Percentiles rank a stretch among this genome's conserved stretches.
These are phyloP conservation scores for Urocyon cinereoargenteus DNA, from an alignment of 2,797 vertebrate species.

Conservation along the genomic window DNA sequence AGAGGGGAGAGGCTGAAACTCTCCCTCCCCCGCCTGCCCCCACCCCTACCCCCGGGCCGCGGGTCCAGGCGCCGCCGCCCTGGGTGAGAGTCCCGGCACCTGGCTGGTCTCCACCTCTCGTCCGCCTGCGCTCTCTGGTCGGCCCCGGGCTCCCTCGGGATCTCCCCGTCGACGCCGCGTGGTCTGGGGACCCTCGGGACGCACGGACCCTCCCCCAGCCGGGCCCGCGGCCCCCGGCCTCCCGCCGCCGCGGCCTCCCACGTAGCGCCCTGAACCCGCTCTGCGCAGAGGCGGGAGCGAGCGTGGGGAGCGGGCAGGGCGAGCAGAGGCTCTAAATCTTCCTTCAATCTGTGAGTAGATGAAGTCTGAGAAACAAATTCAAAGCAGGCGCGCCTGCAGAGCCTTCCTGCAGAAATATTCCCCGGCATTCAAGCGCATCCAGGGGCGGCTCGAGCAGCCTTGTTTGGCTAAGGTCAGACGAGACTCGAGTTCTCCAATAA, in stretches of 20 bases:
- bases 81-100: conserved; percentile 27
- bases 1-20: background rate
- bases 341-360: conserved; percentile 86
- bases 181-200: conserved; percentile 72
- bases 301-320: conserved; percentile 63
- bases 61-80: background rate
- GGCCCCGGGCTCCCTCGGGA: conserved; percentile 34
- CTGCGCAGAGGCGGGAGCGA: conserved; percentile 68
- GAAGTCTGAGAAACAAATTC: conserved; percentile 91
- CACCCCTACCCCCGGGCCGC: background rate
- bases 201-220: conserved; percentile 50
- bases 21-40: background rate
- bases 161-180: conserved; percentile 67
- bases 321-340: conserved; percentile 87
- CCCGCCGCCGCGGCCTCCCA: conserved; percentile 64
- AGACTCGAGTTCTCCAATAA: conserved; percentile 98
- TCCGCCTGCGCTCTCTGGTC: conserved; percentile 63
- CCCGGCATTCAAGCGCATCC: conserved; percentile 95
- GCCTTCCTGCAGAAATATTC: conserved; percentile 94
- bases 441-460: conserved; percentile 94
- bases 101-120: conserved; percentile 50
- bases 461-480: conserved; percentile 99
- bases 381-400: conserved; percentile 94
- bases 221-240: background rate
- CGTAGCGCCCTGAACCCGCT: conserved; percentile 60